Conservation (phyloP, 2,888 invertebrate species). For the Steromphala cineraria region DNA sequence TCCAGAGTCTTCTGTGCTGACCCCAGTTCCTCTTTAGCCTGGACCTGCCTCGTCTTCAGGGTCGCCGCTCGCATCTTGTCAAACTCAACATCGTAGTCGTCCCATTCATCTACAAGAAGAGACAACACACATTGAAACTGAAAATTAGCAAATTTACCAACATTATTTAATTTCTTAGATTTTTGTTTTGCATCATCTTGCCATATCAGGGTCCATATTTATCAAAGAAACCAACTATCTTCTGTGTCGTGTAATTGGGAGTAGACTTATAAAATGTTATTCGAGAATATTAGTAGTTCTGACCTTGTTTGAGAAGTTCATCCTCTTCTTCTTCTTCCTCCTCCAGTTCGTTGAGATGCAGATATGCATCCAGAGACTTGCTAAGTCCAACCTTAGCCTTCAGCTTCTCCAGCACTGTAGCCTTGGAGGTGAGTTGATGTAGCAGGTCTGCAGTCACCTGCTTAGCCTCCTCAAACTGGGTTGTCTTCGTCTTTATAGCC, state of each 20-base stretch:
- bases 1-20: slow-evolving; percentile 65
- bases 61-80: slow-evolving; percentile 74
- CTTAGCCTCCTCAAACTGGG: slow-evolving; percentile 69
- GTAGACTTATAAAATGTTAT: too few species aligned
- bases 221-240: neutral
- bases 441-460: slow-evolving; percentile 66
- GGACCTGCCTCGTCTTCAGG: slow-evolving; percentile 70
- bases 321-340: slow-evolving; percentile 71
- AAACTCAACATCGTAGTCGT: slow-evolving; percentile 75
- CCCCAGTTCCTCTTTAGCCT: slow-evolving; percentile 71
- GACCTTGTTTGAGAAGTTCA: slow-evolving; percentile 70
- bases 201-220: neutral
- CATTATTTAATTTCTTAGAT: too few species aligned
- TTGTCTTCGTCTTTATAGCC: slow-evolving; percentile 68
- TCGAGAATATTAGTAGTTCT: neutral
- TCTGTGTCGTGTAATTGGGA: too few species aligned
- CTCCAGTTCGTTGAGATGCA: slow-evolving; percentile 72
- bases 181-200: too few species aligned
- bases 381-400: slow-evolving; percentile 70
- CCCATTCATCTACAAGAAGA: slow-evolving; percentile 66
- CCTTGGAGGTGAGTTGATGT: slow-evolving; percentile 65
- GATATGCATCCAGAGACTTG: slow-evolving; percentile 72
- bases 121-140: neutral
- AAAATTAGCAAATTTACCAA: too few species aligned
- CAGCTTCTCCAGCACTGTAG: slow-evolving; percentile 71